A percentile compares a stretch with the other conserved stretches of the same genome.
These are phyloP conservation scores for Punctoribates punctum DNA, from an alignment of 2,888 invertebrate genomes.

Conservation along the genomic window DNA sequence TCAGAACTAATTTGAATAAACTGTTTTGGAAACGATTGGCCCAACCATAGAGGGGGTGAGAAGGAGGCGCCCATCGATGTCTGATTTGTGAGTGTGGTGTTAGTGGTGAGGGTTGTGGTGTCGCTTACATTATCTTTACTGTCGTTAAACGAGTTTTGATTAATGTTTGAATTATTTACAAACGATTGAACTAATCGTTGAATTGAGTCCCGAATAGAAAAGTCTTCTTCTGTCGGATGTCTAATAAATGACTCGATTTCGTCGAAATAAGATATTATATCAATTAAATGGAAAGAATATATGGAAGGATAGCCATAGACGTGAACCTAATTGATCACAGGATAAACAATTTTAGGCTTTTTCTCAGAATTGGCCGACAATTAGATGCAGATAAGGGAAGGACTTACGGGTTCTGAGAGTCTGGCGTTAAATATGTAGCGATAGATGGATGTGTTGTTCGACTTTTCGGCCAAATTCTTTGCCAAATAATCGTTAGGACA, in stretches of 20 bases:
- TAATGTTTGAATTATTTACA: conserved; percentile 43
- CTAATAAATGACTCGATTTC: conserved; percentile 46
- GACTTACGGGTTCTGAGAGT: conserved; percentile 49
- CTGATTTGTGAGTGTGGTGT: neutral
- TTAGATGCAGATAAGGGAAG: too few species aligned
- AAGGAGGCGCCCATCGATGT: neutral
- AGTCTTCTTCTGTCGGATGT: conserved; percentile 48
- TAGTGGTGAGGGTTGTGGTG: neutral
- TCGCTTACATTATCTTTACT: conserved; percentile 8
- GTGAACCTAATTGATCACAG: conserved; percentile 18
- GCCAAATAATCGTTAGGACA: conserved; percentile 50
- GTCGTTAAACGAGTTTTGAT: conserved; percentile 12
- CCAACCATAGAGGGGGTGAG: neutral
- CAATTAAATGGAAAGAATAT: conserved; percentile 50
- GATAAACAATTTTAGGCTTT: neutral
- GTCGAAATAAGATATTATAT: conserved; percentile 50
- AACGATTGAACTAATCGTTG: conserved; percentile 50
- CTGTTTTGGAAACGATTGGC: conserved; percentile 27
- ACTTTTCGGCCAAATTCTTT: conserved; percentile 44
- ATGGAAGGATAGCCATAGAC: conserved; percentile 37
- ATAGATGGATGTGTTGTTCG: conserved; percentile 48
- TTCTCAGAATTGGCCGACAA: too few species aligned
- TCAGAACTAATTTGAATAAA: conserved; percentile 16
- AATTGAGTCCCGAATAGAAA: conserved; percentile 48
- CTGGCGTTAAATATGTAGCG: conserved; percentile 50